Conservation (phyloP, 1,140 invertebrate genomes). For the Pseudomyrmex cubaensis region DNA sequence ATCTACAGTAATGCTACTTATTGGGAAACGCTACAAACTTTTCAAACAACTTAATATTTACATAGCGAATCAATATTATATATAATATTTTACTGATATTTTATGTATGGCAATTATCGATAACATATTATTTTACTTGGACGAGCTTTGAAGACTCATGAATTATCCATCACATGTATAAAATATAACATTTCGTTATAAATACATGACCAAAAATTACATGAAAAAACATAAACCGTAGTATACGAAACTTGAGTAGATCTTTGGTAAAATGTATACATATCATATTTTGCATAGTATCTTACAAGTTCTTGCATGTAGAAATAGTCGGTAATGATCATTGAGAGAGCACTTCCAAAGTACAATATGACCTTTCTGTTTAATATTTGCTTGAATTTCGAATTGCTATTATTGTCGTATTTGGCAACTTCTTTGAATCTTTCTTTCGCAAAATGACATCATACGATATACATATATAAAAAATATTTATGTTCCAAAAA, state of each 20-base stretch:
- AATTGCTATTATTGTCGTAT: conserved; percentile 45
- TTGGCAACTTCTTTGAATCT: conserved; percentile 16
- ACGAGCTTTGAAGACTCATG: conserved; percentile 9
- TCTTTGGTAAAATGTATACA: conserved; percentile 64
- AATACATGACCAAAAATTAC: conserved; percentile 26
- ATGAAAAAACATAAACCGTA: conserved; percentile 21
- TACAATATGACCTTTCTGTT: background rate
- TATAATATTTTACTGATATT: background rate
- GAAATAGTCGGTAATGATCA: background rate
- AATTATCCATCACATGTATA: conserved; percentile 7
- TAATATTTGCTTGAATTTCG: background rate
- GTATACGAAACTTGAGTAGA: conserved; percentile 36
- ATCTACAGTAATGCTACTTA: no score
- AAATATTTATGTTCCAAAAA: conserved; percentile 5
- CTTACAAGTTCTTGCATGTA: conserved; percentile 18
- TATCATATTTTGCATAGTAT: conserved; percentile 40
- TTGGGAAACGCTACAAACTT: no score
- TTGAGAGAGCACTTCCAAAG: background rate
- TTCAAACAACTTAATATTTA: conserved; percentile 10
- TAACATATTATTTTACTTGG: conserved; percentile 6
- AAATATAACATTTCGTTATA: conserved; percentile 19
- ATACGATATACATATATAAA: conserved; percentile 14
- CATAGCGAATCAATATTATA: conserved; percentile 11
- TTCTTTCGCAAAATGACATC: background rate
- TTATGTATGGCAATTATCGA: conserved; percentile 38